These are phyloP conservation scores for Belgica antarctica DNA, from an alignment of 2,888 invertebrate species.

Conservation along the genomic window DNA sequence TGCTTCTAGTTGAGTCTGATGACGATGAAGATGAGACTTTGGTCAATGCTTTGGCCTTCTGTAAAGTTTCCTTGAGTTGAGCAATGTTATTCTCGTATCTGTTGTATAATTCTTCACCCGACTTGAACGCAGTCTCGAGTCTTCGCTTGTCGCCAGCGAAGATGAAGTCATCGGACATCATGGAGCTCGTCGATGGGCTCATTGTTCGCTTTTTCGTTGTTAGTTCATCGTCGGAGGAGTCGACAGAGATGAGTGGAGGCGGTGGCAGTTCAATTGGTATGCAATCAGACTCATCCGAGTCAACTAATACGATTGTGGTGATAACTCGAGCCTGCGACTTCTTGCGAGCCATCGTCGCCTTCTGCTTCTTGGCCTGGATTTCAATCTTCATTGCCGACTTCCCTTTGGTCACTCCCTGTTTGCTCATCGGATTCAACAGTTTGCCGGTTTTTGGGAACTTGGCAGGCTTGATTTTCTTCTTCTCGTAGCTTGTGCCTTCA, in stretches of 20 bases:
- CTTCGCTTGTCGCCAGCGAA: slow-evolving; percentile 51
- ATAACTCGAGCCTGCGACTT: background rate
- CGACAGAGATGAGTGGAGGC: slow-evolving; percentile 50
- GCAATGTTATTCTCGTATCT: background rate
- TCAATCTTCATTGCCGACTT: slow-evolving; percentile 12
- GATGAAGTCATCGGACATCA: slow-evolving; percentile 54
- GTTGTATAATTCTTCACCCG: background rate
- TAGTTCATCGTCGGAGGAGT: slow-evolving; percentile 48
- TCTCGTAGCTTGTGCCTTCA: background rate
- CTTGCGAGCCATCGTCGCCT: background rate
- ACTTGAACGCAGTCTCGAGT: slow-evolving; percentile 44
- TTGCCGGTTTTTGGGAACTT: slow-evolving; percentile 25
- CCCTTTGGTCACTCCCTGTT: slow-evolving; percentile 12
- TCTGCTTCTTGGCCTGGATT: slow-evolving; percentile 21
- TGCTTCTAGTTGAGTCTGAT: slow-evolving; percentile 31
- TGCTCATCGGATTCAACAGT: slow-evolving; percentile 17
- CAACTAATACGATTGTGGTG: slow-evolving; percentile 21
- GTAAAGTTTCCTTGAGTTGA: slow-evolving; percentile 3
- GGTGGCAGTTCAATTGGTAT: slow-evolving; percentile 50
- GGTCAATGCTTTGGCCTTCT: slow-evolving; percentile 15
- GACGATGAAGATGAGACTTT: slow-evolving; percentile 32
- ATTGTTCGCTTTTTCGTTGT: slow-evolving; percentile 7
- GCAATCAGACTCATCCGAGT: slow-evolving; percentile 49
- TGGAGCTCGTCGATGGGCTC: slow-evolving; percentile 48
- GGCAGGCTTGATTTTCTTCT: background rate